Conservation (phyloP, 2,113 vertebrate genomes). For the Pygoscelis antarcticus region DNA sequence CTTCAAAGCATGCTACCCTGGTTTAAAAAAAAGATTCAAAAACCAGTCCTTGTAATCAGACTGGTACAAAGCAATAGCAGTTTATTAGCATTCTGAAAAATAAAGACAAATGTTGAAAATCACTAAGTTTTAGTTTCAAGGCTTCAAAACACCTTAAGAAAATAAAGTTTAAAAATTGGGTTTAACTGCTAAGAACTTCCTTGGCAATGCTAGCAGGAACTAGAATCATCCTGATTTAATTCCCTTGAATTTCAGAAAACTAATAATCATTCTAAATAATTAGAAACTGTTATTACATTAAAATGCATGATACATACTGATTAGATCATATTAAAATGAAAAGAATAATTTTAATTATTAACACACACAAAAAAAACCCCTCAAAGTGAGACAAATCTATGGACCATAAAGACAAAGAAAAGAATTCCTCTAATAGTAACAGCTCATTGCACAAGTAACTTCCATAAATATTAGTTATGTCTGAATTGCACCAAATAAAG, state of each 20-base stretch:
- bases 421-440: slow-evolving; percentile 28
- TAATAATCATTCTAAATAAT: slow-evolving; percentile 38
- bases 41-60: background rate
- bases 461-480: slow-evolving; percentile 29
- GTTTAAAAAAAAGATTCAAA: background rate
- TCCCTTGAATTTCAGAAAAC: slow-evolving; percentile 33
- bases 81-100: background rate
- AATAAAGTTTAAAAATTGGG: background rate
- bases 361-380: background rate
- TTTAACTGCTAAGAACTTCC: background rate
- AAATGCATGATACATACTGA: slow-evolving; percentile 58
- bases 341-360: slow-evolving; percentile 56
- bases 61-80: background rate
- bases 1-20: background rate
- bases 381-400: slow-evolving; percentile 10
- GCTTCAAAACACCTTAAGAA: background rate
- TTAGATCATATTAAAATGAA: slow-evolving; percentile 43
- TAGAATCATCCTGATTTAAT: slow-evolving; percentile 5
- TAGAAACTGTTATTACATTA: slow-evolving; percentile 58
- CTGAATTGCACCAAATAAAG: slow-evolving; percentile 30
- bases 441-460: slow-evolving; percentile 29
- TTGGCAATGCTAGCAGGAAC: background rate
- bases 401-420: slow-evolving; percentile 55
- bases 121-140: background rate
- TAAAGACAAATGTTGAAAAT: background rate